Evolutionary conservation across 2,888 invertebrate genomes (phyloP), one percentile per base, ranked within the genome.

Genomic region (Agrypnus murinus): DNA sequence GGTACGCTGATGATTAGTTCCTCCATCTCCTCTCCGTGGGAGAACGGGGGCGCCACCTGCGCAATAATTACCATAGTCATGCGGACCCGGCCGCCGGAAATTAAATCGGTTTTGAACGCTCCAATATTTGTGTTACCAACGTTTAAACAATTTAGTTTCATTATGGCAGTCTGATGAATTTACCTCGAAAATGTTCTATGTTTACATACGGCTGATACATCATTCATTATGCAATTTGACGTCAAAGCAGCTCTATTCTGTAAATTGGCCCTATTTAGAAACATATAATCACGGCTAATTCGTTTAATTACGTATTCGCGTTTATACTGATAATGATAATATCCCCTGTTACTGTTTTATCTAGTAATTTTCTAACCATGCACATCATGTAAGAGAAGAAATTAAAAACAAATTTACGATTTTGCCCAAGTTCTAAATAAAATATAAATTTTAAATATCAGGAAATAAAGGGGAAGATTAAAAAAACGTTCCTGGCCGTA

Each of bases 11-110:
- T 82, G 84, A 84, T 83, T 84, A 84, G 83, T 83, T 83, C 25
- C 78, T 79, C 77, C 80, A 80, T 82, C 79, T 74, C 77, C 77
- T 77, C 81, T 79, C 80, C 58, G 75, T 78, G 78, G 79, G 85
- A 83, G 77, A 71, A 25, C 2, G 76, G 71, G 76, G 79, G 82
- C 83, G 84, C 85, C 84, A 86, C 86, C 85, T 81, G 81, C 82
- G 84, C 84, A 86, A 87, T 87, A 88, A 88, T 88, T 83, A 81
- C 81, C 82, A 83, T 84, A 83, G 84, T 83, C 83, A 83, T 83
- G 83, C 82, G 82, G 83, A 25, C 81, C 78, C 81, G 80, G 79
- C 79, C 78, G 78, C 82, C 82, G 84, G 84, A 84, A 84, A 84
- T 84, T 82, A 82, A 84, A 84, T 83, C 84, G 84, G 83, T 84